Conservation (phyloP, 1,140 invertebrate species). For the Platyscapa corneri region DNA sequence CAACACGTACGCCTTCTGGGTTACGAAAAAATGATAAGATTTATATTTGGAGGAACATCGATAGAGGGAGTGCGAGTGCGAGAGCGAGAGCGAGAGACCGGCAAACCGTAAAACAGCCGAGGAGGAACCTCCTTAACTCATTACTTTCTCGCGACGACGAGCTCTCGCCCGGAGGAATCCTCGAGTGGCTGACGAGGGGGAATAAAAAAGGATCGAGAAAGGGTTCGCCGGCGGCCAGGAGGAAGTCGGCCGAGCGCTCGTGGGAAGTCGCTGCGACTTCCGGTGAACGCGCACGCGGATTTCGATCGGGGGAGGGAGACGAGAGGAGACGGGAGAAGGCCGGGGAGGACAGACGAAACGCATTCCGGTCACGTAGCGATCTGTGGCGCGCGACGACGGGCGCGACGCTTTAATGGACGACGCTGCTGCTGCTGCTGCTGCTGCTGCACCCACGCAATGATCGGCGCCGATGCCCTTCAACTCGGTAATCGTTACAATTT, state of each 20-base stretch:
- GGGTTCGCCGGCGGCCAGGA: background rate
- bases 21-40: background rate
- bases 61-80: background rate
- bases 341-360: background rate
- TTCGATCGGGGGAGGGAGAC: background rate
- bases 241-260: constrained; percentile 23
- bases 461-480: background rate
- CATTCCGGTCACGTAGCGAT: constrained; percentile 72
- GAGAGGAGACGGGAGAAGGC: too few species aligned
- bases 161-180: too few species aligned
- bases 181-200: background rate
- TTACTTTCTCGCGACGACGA: background rate
- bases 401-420: constrained; percentile 54
- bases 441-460: background rate
- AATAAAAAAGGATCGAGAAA: too few species aligned
- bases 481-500: background rate
- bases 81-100: too few species aligned
- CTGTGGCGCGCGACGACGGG: constrained; percentile 69
- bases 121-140: background rate
- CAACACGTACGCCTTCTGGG: too few species aligned
- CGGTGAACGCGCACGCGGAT: constrained; percentile 63
- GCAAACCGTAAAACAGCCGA: too few species aligned
- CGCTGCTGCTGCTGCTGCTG: too few species aligned
- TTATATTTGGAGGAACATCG: background rate
- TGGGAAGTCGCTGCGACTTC: constrained; percentile 43